These are phyloP conservation scores for Limosa lapponica DNA, from an alignment of 2,797 vertebrate genomes.

Conservation along the genomic window DNA sequence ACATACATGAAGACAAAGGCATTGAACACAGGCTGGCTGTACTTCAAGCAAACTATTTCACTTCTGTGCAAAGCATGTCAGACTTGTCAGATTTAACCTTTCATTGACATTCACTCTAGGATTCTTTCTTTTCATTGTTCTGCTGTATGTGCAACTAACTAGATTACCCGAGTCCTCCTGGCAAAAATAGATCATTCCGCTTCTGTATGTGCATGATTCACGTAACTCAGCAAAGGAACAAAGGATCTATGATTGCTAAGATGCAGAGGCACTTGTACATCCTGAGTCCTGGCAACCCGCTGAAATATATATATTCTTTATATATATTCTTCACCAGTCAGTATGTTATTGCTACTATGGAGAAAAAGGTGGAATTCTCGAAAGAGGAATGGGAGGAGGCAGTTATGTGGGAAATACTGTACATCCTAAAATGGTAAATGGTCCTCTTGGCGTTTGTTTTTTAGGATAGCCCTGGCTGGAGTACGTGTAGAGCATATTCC, in stretches of 20 bases:
- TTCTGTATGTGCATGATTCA: not conserved
- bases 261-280: not conserved
- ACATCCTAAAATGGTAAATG: not conserved
- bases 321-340: not conserved
- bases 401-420: not conserved
- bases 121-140: not conserved
- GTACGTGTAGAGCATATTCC: not conserved
- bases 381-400: not conserved
- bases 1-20: not conserved
- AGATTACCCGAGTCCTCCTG: not conserved
- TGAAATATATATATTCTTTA: not conserved
- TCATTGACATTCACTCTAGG: not conserved
- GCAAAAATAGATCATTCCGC: not conserved
- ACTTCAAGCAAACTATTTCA: not conserved
- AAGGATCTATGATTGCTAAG: slow-evolving; percentile 20
- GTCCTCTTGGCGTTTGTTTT: not conserved
- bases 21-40: not conserved
- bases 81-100: slow-evolving; percentile 3
- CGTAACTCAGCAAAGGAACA: slow-evolving; percentile 1
- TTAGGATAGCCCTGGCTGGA: not conserved
- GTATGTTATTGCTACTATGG: not conserved
- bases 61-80: not conserved
- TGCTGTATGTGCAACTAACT: not conserved
- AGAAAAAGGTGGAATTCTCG: not conserved
- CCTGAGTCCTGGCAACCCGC: not conserved